Conservation (phyloP, 64 coral and sea anemone genomes). For the Porites australiensis region DNA sequence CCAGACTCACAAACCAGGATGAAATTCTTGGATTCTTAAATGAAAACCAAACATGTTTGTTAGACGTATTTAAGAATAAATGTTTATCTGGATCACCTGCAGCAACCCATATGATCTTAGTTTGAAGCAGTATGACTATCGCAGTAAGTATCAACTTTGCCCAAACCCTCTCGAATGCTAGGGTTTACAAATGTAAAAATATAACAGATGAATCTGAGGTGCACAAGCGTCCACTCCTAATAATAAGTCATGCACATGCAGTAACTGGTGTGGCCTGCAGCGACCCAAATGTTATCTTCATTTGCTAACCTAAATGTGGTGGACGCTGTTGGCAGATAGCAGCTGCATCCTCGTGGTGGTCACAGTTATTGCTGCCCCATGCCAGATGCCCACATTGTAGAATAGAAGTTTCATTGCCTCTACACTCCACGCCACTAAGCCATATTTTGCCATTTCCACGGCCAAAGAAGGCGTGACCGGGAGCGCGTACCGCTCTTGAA, state of each 20-base stretch:
- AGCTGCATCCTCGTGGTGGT: conserved; percentile 37
- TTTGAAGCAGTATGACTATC: too few species aligned
- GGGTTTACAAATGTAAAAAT: too few species aligned
- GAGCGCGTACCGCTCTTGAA: not conserved
- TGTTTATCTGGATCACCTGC: too few species aligned
- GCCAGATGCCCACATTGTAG: conserved; percentile 11
- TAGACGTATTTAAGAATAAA: not conserved
- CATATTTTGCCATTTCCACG: conserved; percentile 55
- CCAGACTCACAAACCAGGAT: conserved; percentile 9
- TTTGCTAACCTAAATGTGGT: conserved; percentile 8
- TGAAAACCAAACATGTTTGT: not conserved
- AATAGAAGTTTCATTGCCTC: conserved; percentile 60
- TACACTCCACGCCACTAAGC: conserved; percentile 31
- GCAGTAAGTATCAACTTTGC: too few species aligned
- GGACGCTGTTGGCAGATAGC: conserved; percentile 2
- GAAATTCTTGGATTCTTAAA: conserved; percentile 18
- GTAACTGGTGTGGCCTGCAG: too few species aligned
- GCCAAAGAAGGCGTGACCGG: not conserved
- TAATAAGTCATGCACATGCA: not conserved
- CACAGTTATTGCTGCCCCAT: not conserved
- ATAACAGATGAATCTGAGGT: too few species aligned
- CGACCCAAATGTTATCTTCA: too few species aligned
- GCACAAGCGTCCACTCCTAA: too few species aligned
- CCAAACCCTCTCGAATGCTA: too few species aligned
- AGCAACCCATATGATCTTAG: too few species aligned